Evolutionary conservation across 2,888 invertebrate species (phyloP).

Genomic region (Callyntrura sp.): DNA sequence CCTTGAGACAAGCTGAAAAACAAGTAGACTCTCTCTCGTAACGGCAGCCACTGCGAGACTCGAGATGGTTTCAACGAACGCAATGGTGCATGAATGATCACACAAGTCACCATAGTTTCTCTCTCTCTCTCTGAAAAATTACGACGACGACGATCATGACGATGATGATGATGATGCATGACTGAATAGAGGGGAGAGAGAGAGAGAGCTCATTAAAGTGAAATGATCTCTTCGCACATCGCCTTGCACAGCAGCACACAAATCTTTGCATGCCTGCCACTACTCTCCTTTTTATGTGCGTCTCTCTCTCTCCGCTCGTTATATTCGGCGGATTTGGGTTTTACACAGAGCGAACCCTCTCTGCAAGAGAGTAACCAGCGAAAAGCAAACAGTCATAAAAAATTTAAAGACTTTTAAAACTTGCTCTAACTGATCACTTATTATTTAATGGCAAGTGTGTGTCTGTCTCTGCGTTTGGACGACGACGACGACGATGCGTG

Average conservation of each 20-base stretch:
- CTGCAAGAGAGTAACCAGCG: not conserved
- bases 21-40: not conserved
- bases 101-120: not conserved
- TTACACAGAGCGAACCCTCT: not conserved
- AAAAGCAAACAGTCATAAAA: constrained; percentile 49
- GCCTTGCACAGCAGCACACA: not conserved
- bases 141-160: not conserved
- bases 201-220: constrained; percentile 64
- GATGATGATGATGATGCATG: constrained; percentile 53
- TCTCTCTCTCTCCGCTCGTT: not conserved
- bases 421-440: constrained; percentile 39
- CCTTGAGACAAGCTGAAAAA: not conserved
- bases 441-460: constrained; percentile 27
- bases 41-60: not conserved
- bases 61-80: constrained; percentile 13
- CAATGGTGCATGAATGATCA: constrained; percentile 45
- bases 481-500: not conserved
- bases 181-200: constrained; percentile 46
- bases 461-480: not conserved
- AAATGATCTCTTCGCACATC: constrained; percentile 53
- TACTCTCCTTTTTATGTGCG: not conserved
- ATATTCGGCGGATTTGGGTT: not conserved
- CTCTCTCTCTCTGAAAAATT: not conserved
- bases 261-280: not conserved
- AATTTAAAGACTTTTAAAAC: constrained; percentile 34